These are phyloP conservation scores for Polydesmus complanatus DNA, from an alignment of 2,888 invertebrate genomes.

Conservation along the genomic window DNA sequence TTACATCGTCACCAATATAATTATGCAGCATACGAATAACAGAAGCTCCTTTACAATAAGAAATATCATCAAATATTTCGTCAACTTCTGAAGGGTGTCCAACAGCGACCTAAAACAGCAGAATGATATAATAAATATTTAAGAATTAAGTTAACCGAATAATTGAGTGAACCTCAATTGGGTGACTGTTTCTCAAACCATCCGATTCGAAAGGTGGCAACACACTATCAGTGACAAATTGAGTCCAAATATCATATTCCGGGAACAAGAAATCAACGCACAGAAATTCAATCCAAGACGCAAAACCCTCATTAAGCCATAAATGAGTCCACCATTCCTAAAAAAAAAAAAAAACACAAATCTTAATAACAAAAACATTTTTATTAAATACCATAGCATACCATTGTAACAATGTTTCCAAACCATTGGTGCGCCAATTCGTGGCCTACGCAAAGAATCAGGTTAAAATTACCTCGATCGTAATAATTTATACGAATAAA, in stretches of 20 bases:
- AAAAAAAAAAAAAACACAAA: background rate
- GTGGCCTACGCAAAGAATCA: slow-evolving; percentile 52
- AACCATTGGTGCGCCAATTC: slow-evolving; percentile 98
- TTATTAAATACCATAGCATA: slow-evolving; percentile 16
- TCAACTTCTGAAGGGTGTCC: slow-evolving; percentile 89
- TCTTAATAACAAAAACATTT: background rate
- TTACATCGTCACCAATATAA: slow-evolving; percentile 72
- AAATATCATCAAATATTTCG: slow-evolving; percentile 95
- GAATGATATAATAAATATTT: background rate
- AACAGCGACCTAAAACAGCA: slow-evolving; percentile 47
- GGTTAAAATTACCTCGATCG: background rate
- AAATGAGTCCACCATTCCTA: slow-evolving; percentile 91
- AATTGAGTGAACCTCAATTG: slow-evolving; percentile 60
- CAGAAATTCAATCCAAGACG: slow-evolving; percentile 87
- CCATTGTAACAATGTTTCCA: slow-evolving; percentile 93
- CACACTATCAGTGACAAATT: slow-evolving; percentile 81
- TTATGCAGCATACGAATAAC: slow-evolving; percentile 79
- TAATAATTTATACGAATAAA: slow-evolving; percentile 5
- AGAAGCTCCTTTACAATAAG: slow-evolving; percentile 89
- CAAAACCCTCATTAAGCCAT: slow-evolving; percentile 94
- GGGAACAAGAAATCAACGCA: slow-evolving; percentile 87
- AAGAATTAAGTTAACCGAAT: background rate
- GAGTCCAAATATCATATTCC: slow-evolving; percentile 92
- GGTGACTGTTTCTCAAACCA: slow-evolving; percentile 75
- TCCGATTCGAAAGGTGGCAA: slow-evolving; percentile 74